phyloP scores from a whole-genome alignment of 2,113 vertebrate species.

The Neofelis nebulosa region DNA sequence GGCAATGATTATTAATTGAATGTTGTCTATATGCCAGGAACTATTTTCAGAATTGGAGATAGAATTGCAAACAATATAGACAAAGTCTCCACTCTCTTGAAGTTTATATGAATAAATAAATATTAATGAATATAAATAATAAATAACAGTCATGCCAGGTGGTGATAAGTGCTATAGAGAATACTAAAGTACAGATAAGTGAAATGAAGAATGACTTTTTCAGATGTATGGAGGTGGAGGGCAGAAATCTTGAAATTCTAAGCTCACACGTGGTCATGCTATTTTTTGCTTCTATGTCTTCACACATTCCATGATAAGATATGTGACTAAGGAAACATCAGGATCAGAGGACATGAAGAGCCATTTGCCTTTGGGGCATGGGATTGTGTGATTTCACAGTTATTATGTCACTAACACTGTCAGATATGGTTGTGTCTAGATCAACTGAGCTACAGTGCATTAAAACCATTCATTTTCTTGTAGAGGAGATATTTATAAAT shows the following conservation, averaged over 20 bases:
- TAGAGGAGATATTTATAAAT: conserved; percentile 49
- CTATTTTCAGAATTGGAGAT: background rate
- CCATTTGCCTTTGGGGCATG: conserved; percentile 23
- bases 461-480: conserved; percentile 39
- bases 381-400: background rate
- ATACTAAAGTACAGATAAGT: background rate
- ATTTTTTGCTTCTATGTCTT: conserved; percentile 61
- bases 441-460: background rate
- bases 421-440: conserved; percentile 32
- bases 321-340: conserved; percentile 26
- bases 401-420: conserved; percentile 58
- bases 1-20: background rate
- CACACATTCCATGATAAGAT: conserved; percentile 72
- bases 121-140: background rate
- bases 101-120: conserved; percentile 11
- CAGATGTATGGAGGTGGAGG: background rate
- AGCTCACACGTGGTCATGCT: background rate
- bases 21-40: background rate
- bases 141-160: background rate
- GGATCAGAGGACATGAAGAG: conserved; percentile 30
- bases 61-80: background rate
- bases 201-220: background rate
- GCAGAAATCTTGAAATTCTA: background rate
- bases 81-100: background rate
- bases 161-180: background rate